These are phyloP conservation scores for Hypomesus transpacificus DNA, from an alignment of 2,113 vertebrate genomes.

Conservation along the genomic window DNA sequence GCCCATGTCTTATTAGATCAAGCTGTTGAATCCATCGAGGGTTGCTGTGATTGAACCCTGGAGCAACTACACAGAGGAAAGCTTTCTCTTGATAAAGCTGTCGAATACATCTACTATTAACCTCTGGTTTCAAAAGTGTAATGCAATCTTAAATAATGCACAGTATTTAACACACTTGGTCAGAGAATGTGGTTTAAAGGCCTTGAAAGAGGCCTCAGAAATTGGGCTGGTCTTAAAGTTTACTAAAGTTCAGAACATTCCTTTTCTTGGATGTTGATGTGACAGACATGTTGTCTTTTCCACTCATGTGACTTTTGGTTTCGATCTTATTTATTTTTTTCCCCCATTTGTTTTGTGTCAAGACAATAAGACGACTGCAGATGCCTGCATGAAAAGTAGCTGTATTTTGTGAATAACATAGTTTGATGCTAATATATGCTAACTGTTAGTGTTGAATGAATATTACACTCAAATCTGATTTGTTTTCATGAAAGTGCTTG, in stretches of 20 bases:
- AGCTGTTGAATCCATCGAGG: slow-evolving; percentile 6
- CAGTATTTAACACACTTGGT: slow-evolving; percentile 13
- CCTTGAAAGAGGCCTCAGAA: slow-evolving; percentile 9
- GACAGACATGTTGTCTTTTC: not conserved
- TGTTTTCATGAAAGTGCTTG: too few species aligned
- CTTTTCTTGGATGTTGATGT: slow-evolving; percentile 19
- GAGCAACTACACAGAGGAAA: too few species aligned
- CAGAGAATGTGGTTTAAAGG: not conserved
- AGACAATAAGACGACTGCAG: not conserved
- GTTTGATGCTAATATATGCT: too few species aligned
- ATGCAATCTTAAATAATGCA: slow-evolving; percentile 1
- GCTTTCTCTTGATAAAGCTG: too few species aligned
- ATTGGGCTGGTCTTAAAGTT: slow-evolving; percentile 24
- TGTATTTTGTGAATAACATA: too few species aligned
- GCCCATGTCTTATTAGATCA: not conserved
- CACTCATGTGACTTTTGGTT: slow-evolving; percentile 9
- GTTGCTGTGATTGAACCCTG: not conserved
- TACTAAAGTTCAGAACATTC: slow-evolving; percentile 31
- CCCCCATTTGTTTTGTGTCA: slow-evolving; percentile 17
- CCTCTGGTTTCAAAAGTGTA: not conserved
- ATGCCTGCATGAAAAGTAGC: not conserved
- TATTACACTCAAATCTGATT: too few species aligned
- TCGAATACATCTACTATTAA: not conserved
- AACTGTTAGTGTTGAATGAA: too few species aligned
- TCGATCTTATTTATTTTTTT: slow-evolving; percentile 4